Percentiles rank a stretch among this genome's conserved stretches.
Conservation (phyloP, 2,797 vertebrate species). For the Pipistrellus pygmaeus region DNA sequence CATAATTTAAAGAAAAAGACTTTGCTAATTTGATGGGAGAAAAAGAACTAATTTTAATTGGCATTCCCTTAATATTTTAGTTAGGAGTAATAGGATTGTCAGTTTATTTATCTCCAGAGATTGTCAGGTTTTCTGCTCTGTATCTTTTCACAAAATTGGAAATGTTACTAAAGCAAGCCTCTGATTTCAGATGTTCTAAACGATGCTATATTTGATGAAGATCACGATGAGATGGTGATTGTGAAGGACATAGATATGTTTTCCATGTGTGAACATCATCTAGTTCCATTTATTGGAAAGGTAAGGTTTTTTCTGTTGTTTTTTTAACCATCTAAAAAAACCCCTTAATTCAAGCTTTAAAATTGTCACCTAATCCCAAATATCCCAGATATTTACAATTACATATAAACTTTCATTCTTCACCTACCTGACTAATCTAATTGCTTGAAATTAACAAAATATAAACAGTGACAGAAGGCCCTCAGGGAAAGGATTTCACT, state of each 20-base stretch:
- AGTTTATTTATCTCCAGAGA: background rate
- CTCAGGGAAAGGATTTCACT: slow-evolving; percentile 75
- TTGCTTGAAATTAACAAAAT: slow-evolving; percentile 77
- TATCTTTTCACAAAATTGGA: background rate
- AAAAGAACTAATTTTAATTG: slow-evolving; percentile 2
- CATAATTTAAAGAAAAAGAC: slow-evolving; percentile 17
- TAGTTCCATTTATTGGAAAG: slow-evolving; percentile 98
- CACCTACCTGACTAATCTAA: slow-evolving; percentile 83
- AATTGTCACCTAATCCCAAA: slow-evolving; percentile 62
- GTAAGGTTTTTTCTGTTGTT: slow-evolving; percentile 90
- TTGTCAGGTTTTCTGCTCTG: background rate
- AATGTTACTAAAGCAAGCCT: slow-evolving; percentile 67
- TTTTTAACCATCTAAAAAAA: slow-evolving; percentile 52
- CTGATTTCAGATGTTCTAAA: slow-evolving; percentile 94
- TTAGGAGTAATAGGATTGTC: background rate
- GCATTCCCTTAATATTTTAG: slow-evolving; percentile 16
- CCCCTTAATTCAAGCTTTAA: background rate
- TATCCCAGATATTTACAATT: slow-evolving; percentile 65
- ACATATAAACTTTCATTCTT: slow-evolving; percentile 80
- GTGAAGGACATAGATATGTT: slow-evolving; percentile 99
- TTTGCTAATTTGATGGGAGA: background rate
- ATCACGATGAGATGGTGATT: slow-evolving; percentile 99
- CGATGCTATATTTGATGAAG: slow-evolving; percentile 98
- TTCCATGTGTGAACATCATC: slow-evolving; percentile 99
- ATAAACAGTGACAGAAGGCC: slow-evolving; percentile 71